phyloP scores from a whole-genome alignment of 2,113 vertebrate genomes.

The Dascyllus trimaculatus region DNA sequence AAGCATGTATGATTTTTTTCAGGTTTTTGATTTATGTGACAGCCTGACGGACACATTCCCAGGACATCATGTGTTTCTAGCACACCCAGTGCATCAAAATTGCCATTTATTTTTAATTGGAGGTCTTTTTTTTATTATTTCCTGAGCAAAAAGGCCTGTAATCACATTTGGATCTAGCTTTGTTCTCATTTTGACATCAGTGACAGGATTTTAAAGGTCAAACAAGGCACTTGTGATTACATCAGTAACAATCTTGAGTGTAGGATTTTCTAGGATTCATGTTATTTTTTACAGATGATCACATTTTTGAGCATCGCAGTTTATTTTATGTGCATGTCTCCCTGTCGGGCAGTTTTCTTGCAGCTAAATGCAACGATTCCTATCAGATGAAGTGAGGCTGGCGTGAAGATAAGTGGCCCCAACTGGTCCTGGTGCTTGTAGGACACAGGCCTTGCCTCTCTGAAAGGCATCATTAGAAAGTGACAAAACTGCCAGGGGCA shows the following conservation, averaged over 20 bases:
- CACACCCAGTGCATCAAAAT: too few relatives aligned
- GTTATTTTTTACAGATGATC: not conserved
- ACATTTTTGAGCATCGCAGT: too few relatives aligned
- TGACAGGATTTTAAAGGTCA: too few relatives aligned
- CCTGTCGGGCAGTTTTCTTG: constrained; percentile 38
- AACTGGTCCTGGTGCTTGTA: constrained; percentile 68
- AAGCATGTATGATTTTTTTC: constrained; percentile 2
- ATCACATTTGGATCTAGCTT: not conserved
- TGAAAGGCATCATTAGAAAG: constrained; percentile 84
- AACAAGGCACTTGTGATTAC: too few relatives aligned
- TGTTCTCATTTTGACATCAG: not conserved
- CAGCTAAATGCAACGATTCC: constrained; percentile 68
- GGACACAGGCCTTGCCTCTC: constrained; percentile 70
- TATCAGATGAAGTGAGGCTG: constrained; percentile 59
- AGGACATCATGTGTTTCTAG: not conserved
- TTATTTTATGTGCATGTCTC: constrained; percentile 22
- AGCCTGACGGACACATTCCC: not conserved
- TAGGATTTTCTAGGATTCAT: not conserved
- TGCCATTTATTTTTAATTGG: not conserved
- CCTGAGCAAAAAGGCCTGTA: not conserved
- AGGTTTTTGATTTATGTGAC: not conserved
- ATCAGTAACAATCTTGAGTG: not conserved
- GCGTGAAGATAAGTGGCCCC: constrained; percentile 75
- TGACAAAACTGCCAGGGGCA: constrained; percentile 88
- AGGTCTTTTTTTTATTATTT: not conserved